phyloP scores from a whole-genome alignment of 2,797 vertebrate genomes.

The Rhinogobio ventralis region DNA sequence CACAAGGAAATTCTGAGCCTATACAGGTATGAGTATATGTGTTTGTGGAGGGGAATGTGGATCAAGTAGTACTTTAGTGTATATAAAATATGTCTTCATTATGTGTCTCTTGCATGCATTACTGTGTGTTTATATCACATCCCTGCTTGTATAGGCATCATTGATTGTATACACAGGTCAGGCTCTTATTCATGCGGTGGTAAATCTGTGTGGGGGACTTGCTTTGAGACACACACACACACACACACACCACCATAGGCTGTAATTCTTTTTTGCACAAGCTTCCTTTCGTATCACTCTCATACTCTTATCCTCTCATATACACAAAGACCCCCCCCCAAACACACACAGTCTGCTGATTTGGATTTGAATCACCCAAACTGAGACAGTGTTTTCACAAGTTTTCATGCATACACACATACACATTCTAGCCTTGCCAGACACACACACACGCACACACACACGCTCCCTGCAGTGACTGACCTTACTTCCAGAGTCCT shows the following conservation, averaged over 20 bases:
- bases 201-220: constrained; percentile 55
- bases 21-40: constrained; percentile 42
- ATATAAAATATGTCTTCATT: constrained; percentile 3
- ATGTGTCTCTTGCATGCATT: constrained; percentile 54
- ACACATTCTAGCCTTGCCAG: constrained; percentile 28
- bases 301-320: background rate
- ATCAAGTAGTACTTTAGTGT: background rate
- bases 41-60: constrained; percentile 21
- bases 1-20: constrained; percentile 54
- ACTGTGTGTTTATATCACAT: constrained; percentile 45
- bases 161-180: constrained; percentile 44
- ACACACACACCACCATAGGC: constrained; percentile 26
- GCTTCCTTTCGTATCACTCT: constrained; percentile 28
- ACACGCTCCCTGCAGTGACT: constrained; percentile 93
- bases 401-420: constrained; percentile 29
- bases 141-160: constrained; percentile 45
- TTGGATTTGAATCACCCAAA: constrained; percentile 31
- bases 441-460: constrained; percentile 58
- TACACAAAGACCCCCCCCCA: constrained; percentile 42
- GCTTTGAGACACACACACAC: constrained; percentile 49
- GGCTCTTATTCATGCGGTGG: constrained; percentile 56
- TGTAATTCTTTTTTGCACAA: constrained; percentile 14
- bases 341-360: constrained; percentile 31
- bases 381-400: constrained; percentile 11
- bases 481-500: constrained; percentile 95